Evolutionary conservation across 1,140 invertebrate species (phyloP).

Genomic region (Drosophila neocordata): DNA sequence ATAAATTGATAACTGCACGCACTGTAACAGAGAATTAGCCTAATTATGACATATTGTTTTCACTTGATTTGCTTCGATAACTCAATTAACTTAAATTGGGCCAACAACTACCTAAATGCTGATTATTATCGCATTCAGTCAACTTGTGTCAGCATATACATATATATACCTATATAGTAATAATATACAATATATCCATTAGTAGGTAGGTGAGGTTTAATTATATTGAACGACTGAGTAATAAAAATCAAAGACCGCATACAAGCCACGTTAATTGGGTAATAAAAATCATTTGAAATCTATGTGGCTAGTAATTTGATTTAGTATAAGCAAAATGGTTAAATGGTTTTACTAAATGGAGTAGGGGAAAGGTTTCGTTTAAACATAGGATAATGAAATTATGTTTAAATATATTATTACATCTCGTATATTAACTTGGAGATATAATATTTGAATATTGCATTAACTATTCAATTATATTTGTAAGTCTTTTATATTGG

Average conservation of each 20-base stretch:
- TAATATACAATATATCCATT: neutral
- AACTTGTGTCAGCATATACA: too few species aligned
- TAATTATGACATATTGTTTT: constrained; percentile 6
- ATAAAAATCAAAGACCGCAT: neutral
- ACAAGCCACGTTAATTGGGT: neutral
- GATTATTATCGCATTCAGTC: neutral
- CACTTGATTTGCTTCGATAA: neutral
- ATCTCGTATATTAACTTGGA: too few species aligned
- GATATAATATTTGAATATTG: too few species aligned
- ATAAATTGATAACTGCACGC: too few species aligned
- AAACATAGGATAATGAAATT: too few species aligned
- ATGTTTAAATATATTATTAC: too few species aligned
- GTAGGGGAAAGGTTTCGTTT: too few species aligned
- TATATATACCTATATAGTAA: too few species aligned
- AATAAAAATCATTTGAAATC: neutral
- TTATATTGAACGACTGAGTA: neutral
- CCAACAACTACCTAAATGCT: neutral
- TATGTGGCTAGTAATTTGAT: neutral
- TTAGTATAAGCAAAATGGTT: too few species aligned
- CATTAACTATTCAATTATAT: too few species aligned
- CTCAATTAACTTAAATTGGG: constrained; percentile 2
- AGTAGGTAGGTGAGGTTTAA: neutral
- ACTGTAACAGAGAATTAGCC: neutral
- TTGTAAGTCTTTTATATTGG: too few species aligned
- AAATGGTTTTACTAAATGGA: too few species aligned